These are phyloP conservation scores for Idris sp. DNA, from an alignment of 1,140 invertebrate genomes.

Conservation along the genomic window DNA sequence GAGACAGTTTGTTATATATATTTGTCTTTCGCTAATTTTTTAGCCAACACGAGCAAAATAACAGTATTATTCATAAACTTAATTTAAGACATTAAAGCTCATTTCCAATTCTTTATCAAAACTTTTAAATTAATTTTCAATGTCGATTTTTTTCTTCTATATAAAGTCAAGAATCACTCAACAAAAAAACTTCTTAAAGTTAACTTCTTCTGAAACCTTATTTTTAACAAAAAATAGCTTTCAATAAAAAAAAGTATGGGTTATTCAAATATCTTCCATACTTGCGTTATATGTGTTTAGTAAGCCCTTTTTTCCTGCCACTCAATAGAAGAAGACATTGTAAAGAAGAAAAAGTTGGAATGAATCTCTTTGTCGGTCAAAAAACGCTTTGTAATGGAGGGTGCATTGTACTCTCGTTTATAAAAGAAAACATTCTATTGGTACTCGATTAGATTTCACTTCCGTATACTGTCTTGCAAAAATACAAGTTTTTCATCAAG, in stretches of 20 bases:
- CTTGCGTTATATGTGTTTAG: slow-evolving; percentile 23
- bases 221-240: slow-evolving; percentile 11
- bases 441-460: slow-evolving; percentile 55
- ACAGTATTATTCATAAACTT: too few species aligned
- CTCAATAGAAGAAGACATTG: slow-evolving; percentile 50
- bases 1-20: slow-evolving; percentile 20
- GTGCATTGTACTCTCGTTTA: slow-evolving; percentile 49
- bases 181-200: too few species aligned
- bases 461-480: slow-evolving; percentile 19
- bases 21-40: slow-evolving; percentile 8
- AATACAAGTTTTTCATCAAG: slow-evolving; percentile 32
- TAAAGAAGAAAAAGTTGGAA: slow-evolving; percentile 36
- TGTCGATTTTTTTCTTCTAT: too few species aligned
- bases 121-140: too few species aligned
- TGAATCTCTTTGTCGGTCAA: slow-evolving; percentile 50
- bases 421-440: slow-evolving; percentile 50
- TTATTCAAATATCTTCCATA: slow-evolving; percentile 34
- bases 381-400: slow-evolving; percentile 55
- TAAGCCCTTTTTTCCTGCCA: slow-evolving; percentile 44
- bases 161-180: too few species aligned
- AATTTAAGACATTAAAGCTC: too few species aligned
- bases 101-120: too few species aligned
- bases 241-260: slow-evolving; percentile 21
- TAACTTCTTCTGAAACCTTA: too few species aligned
- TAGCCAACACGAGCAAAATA: too few species aligned